These are phyloP conservation scores for Pholis gunnellus DNA, from an alignment of 2,113 vertebrate species.

Conservation along the genomic window DNA sequence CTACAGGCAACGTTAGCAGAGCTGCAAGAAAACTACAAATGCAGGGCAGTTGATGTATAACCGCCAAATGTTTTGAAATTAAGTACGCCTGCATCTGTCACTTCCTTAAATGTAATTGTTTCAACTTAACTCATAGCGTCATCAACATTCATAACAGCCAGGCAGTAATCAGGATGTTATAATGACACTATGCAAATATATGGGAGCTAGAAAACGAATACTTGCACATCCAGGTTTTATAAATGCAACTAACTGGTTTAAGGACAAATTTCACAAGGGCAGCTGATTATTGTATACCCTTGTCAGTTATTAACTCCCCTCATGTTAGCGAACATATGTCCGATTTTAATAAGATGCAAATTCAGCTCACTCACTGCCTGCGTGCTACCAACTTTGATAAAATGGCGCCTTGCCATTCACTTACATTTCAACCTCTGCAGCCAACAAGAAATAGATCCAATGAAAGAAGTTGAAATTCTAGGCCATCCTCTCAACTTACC, in stretches of 20 bases:
- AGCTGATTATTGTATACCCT: neutral
- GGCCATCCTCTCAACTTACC: conserved; percentile 29
- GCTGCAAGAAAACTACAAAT: neutral
- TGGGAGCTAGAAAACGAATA: neutral
- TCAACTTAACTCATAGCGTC: neutral
- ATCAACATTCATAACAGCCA: neutral
- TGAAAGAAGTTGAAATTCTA: conserved; percentile 11
- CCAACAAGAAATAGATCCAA: conserved; percentile 16
- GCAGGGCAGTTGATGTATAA: neutral
- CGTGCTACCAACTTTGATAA: neutral
- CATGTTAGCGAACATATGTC: conserved; percentile 17
- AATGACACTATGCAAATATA: neutral
- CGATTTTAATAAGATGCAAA: conserved; percentile 34
- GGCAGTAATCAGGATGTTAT: neutral
- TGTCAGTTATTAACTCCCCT: neutral
- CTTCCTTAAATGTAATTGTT: neutral
- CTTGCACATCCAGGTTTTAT: neutral
- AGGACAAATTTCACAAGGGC: conserved; percentile 2
- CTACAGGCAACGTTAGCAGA: neutral
- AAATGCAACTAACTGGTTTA: neutral
- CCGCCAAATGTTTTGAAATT: neutral
- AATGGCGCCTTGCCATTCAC: neutral
- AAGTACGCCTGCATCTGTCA: neutral
- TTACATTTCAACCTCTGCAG: conserved; percentile 17
- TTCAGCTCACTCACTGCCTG: neutral